Conservation (phyloP, 1,140 invertebrate genomes). For the Hylaeus anthracinus region DNA sequence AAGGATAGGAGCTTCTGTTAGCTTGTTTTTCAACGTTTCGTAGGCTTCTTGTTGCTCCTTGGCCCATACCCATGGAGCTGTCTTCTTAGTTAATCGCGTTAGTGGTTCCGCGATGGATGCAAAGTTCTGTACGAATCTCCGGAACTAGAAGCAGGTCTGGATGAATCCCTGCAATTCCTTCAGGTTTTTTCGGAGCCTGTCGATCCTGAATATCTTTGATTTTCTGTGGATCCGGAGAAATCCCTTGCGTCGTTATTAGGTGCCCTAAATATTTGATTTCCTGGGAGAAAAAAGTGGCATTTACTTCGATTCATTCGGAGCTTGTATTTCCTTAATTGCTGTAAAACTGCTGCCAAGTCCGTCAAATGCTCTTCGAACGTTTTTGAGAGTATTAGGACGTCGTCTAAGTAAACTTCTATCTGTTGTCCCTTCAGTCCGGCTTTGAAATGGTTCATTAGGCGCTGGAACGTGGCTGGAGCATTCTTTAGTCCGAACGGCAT, state of each 20-base stretch:
- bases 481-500: not conserved
- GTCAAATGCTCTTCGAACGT: not conserved
- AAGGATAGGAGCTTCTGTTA: not conserved
- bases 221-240: not conserved
- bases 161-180: not conserved
- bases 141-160: conserved; percentile 2
- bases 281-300: not conserved
- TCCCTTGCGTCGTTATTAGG: not conserved
- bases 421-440: not conserved
- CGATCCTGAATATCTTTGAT: not conserved
- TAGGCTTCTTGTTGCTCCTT: not conserved
- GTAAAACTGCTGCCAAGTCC: not conserved
- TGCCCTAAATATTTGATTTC: conserved; percentile 11
- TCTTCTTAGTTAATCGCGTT: not conserved
- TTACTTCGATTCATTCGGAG: conserved; percentile 6
- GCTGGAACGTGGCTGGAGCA: conserved; percentile 8
- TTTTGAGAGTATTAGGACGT: not conserved
- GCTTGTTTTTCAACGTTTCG: not conserved
- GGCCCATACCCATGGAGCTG: not conserved
- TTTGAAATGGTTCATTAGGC: conserved; percentile 6
- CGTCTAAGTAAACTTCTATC: not conserved
- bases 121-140: conserved; percentile 5
- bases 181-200: not conserved
- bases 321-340: not conserved
- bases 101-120: not conserved